Evolutionary conservation across 2,888 invertebrate genomes (phyloP).

Genomic region (Neoaliturus tenellus): DNA sequence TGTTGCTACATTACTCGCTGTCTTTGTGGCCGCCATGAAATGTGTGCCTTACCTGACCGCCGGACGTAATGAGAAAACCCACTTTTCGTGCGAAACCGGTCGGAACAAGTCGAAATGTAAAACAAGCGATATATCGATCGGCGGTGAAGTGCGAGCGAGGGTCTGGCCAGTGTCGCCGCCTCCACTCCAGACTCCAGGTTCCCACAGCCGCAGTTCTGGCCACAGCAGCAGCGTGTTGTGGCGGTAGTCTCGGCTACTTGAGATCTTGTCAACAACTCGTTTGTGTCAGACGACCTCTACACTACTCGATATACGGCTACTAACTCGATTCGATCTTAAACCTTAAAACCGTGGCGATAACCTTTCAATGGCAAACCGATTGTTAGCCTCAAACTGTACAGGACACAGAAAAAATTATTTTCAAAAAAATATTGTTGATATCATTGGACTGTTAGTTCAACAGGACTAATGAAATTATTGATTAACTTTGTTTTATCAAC

Average conservation of each 20-base stretch:
- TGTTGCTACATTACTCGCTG: constrained; percentile 36
- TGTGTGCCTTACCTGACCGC: constrained; percentile 11
- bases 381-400: too few species aligned
- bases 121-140: not conserved
- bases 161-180: constrained; percentile 14
- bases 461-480: too few species aligned
- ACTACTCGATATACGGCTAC: not conserved
- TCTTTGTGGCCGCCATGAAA: constrained; percentile 12
- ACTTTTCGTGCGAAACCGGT: not conserved
- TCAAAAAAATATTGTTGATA: too few species aligned
- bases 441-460: too few species aligned
- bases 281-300: constrained; percentile 4
- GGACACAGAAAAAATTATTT: too few species aligned
- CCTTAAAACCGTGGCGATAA: too few species aligned
- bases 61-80: constrained; percentile 14
- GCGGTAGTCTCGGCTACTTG: constrained; percentile 12
- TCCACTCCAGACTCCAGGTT: constrained; percentile 2
- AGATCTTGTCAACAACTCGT: constrained; percentile 13
- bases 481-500: too few species aligned
- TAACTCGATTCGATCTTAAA: not conserved
- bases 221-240: not conserved
- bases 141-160: not conserved
- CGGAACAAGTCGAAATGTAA: not conserved
- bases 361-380: too few species aligned
- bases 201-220: not conserved